Percentiles rank a stretch among this genome's conserved stretches.
These are phyloP conservation scores for Orthonychiurus folsomi DNA, from an alignment of 2,888 invertebrate species.

Conservation along the genomic window DNA sequence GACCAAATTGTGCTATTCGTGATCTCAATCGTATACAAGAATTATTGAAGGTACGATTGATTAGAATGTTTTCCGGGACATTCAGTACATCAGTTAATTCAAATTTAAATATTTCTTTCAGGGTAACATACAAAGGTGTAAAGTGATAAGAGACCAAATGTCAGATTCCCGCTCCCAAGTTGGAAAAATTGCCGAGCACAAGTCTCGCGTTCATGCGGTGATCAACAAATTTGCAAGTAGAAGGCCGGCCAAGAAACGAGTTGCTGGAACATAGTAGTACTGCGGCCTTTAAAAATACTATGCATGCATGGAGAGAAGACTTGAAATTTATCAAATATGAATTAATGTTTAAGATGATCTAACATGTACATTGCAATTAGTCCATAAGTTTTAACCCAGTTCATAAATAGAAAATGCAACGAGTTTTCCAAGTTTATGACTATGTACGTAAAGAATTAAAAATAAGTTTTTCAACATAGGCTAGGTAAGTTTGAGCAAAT, in stretches of 20 bases:
- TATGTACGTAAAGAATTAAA: not conserved
- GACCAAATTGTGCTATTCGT: conserved; percentile 34
- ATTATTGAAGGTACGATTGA: conserved; percentile 39
- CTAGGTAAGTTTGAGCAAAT: not conserved
- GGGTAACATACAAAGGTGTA: conserved; percentile 91
- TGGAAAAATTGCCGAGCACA: conserved; percentile 83
- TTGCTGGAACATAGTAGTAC: conserved; percentile 42
- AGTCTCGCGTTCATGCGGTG: conserved; percentile 78
- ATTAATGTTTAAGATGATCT: not conserved
- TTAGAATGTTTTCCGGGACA: too few species aligned
- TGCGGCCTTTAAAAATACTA: not conserved
- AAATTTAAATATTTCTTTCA: too few species aligned
- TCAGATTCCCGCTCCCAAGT: conserved; percentile 79
- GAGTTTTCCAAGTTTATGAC: not conserved
- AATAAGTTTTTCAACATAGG: not conserved
- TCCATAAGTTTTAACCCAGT: not conserved
- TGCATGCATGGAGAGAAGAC: not conserved
- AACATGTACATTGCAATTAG: not conserved
- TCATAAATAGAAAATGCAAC: not conserved
- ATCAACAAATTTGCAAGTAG: conserved; percentile 84
- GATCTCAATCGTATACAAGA: conserved; percentile 40
- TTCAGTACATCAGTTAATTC: too few species aligned
- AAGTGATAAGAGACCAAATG: conserved; percentile 84
- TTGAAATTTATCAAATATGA: not conserved
- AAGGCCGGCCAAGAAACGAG: conserved; percentile 82